phyloP scores from a whole-genome alignment of 2,113 vertebrate species.

The Pygoscelis antarcticus region DNA sequence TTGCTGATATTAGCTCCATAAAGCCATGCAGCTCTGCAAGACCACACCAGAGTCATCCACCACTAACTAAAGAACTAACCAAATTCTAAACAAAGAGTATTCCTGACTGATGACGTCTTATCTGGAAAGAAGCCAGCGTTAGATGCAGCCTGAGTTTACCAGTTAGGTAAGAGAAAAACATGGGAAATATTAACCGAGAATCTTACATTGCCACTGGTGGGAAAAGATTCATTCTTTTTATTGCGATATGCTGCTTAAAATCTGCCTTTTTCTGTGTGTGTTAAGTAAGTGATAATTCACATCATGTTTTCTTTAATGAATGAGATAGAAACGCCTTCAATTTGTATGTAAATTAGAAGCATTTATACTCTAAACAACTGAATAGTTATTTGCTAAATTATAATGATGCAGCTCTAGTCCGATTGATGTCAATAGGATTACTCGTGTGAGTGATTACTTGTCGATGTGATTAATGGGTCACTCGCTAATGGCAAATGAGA shows the following conservation, averaged over 20 bases:
- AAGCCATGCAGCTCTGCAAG: background rate
- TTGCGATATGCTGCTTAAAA: background rate
- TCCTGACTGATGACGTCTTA: background rate
- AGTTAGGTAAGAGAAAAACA: background rate
- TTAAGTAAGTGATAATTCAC: background rate
- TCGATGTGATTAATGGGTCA: background rate
- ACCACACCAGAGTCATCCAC: background rate
- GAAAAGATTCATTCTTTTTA: background rate
- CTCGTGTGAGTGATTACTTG: background rate
- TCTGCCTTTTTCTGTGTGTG: background rate
- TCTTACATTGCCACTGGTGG: background rate
- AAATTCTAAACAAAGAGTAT: background rate
- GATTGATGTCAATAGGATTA: background rate
- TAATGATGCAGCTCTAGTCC: background rate
- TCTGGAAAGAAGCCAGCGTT: background rate
- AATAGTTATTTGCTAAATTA: background rate
- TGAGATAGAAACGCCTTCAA: background rate
- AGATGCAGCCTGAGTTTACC: background rate
- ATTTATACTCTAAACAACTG: constrained; percentile 6
- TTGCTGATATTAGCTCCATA: background rate
- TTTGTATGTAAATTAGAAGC: background rate
- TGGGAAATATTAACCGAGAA: background rate
- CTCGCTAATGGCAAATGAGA: background rate
- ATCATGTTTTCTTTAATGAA: background rate
- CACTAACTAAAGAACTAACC: background rate